Percentiles rank a stretch among this genome's conserved stretches.
phyloP scores from a whole-genome alignment of 2,113 vertebrate genomes.

The Clarias magur region DNA sequence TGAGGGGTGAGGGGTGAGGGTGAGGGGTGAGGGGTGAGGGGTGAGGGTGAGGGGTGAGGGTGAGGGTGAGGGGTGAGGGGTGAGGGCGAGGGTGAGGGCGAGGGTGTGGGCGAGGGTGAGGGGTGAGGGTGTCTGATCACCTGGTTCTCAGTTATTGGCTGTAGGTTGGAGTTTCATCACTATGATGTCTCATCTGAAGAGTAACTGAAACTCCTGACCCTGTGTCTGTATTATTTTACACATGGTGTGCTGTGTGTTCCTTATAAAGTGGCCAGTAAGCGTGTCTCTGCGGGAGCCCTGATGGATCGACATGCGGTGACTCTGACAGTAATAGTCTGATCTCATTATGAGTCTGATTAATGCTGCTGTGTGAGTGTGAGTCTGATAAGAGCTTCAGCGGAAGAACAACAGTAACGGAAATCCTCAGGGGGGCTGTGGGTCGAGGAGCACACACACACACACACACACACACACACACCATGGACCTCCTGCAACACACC shows the following conservation, averaged over 20 bases:
- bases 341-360: constrained; percentile 14
- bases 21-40: no score
- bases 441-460: no score
- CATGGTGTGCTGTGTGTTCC: not conserved
- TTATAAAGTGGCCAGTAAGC: not conserved
- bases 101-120: no score
- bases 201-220: not conserved
- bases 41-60: no score
- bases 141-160: not conserved
- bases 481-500: no score
- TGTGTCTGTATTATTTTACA: not conserved
- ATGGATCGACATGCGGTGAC: not conserved
- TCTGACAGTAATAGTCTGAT: constrained; percentile 8
- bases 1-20: no score
- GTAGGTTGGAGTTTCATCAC: not conserved
- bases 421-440: not conserved
- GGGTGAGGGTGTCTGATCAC: not conserved
- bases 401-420: not conserved
- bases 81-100: no score
- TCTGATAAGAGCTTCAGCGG: constrained; percentile 5
- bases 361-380: not conserved
- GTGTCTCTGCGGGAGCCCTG: not conserved
- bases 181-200: not conserved
- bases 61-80: no score
- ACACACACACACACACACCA: no score